A percentile compares a stretch with the other conserved stretches of the same genome.
Evolutionary conservation across 2,113 vertebrate genomes (phyloP).

Genomic region (Elaphurus davidianus): DNA sequence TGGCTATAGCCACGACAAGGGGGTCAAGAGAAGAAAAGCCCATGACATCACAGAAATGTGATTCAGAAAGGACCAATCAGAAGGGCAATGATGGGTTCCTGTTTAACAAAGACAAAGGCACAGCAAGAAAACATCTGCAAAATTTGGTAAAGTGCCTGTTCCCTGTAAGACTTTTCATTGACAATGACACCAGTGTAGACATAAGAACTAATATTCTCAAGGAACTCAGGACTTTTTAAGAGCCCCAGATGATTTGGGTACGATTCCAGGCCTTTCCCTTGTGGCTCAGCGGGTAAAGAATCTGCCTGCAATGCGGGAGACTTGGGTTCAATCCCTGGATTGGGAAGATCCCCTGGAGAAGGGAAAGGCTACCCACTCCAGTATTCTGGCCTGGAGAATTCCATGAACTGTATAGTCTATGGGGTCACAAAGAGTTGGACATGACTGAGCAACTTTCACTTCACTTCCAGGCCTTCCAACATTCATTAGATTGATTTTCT

Average conservation of each 20-base stretch:
- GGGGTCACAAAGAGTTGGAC: background rate
- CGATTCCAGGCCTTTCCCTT: background rate
- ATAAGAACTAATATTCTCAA: background rate
- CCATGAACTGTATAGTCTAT: background rate
- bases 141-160: background rate
- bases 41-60: background rate
- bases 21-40: background rate
- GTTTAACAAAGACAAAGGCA: background rate
- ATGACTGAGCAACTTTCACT: background rate
- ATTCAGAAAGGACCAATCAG: background rate
- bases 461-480: background rate
- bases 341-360: background rate
- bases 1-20: background rate
- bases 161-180: background rate
- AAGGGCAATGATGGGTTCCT: background rate
- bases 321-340: background rate
- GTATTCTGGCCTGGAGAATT: background rate
- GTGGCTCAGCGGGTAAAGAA: background rate
- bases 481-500: background rate
- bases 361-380: background rate
- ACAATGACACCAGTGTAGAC: background rate
- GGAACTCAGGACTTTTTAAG: background rate
- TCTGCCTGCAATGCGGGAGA: background rate
- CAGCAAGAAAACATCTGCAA: background rate
- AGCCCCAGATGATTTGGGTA: background rate